Percentiles rank a stretch among this genome's conserved stretches.
Conservation (phyloP, 2,888 invertebrate species). For the Chalcosyrphus nemorum region DNA sequence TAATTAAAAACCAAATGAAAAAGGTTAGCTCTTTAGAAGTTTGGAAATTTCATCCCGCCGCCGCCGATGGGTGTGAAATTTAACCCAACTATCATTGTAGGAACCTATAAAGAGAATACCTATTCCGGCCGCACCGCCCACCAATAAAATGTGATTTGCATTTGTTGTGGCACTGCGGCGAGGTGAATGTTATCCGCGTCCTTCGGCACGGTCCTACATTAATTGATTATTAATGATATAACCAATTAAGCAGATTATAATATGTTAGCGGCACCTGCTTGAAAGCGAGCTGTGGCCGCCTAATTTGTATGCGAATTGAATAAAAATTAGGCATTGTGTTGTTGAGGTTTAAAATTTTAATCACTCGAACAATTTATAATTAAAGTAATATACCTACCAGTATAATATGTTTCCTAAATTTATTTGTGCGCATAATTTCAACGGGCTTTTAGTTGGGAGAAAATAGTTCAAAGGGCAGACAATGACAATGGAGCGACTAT, state of each 20-base stretch:
- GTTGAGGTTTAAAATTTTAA: conserved; percentile 38
- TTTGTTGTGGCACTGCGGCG: neutral
- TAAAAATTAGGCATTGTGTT: conserved; percentile 34
- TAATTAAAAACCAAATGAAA: neutral
- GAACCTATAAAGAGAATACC: neutral
- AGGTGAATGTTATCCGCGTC: neutral
- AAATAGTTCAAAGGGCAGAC: neutral
- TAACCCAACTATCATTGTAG: neutral
- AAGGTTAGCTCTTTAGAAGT: neutral
- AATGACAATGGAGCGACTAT: neutral
- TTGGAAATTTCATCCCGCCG: neutral
- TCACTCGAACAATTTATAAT: conserved; percentile 22
- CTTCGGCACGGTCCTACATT: neutral
- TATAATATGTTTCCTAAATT: no score
- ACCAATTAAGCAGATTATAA: conserved; percentile 22
- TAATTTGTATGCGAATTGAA: conserved; percentile 44
- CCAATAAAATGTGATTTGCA: neutral
- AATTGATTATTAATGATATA: conserved; percentile 22
- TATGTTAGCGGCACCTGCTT: conserved; percentile 31
- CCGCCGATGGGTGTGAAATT: neutral
- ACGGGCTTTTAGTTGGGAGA: no score
- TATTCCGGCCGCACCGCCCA: neutral
- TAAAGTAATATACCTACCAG: no score
- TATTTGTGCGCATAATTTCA: no score
- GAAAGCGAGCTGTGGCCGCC: conserved; percentile 13